A percentile compares a stretch with the other conserved stretches of the same genome.
These are phyloP conservation scores for Calliopsis andreniformis DNA, from an alignment of 1,140 invertebrate genomes.

Conservation along the genomic window DNA sequence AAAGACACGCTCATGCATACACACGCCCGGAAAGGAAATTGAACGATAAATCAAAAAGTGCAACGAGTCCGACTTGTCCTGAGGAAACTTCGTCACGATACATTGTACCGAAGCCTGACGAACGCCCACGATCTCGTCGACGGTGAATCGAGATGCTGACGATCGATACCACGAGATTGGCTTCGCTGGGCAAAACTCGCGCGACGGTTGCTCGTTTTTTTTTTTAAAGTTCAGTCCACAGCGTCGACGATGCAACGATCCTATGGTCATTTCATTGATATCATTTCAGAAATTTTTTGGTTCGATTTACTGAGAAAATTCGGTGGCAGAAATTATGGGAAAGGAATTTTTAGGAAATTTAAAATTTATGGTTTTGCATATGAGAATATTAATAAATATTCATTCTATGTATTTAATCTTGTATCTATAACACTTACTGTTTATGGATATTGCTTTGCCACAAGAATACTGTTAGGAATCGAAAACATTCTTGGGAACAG, in stretches of 20 bases:
- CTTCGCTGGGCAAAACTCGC: neutral
- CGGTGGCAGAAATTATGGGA: too few relatives aligned
- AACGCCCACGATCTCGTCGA: constrained; percentile 23
- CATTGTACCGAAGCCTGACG: constrained; percentile 21
- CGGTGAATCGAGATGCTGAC: constrained; percentile 14
- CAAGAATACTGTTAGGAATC: too few relatives aligned
- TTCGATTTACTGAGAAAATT: too few relatives aligned
- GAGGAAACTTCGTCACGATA: neutral
- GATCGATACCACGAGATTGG: constrained; percentile 34
- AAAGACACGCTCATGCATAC: neutral
- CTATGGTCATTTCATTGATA: neutral
- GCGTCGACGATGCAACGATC: neutral
- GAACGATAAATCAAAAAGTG: constrained; percentile 36
- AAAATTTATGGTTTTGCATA: too few relatives aligned
- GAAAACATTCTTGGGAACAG: too few relatives aligned
- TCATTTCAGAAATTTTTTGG: neutral
- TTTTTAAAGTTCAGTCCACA: constrained; percentile 31
- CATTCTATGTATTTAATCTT: too few relatives aligned
- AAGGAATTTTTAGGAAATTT: too few relatives aligned
- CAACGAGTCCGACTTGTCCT: neutral
- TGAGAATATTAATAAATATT: too few relatives aligned
- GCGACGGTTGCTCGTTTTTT: neutral
- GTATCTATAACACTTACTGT: too few relatives aligned
- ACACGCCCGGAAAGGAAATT: constrained; percentile 5
- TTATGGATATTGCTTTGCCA: too few relatives aligned